phyloP scores from a whole-genome alignment of 2,113 vertebrate genomes.

The Hippocampus guttulatus region DNA sequence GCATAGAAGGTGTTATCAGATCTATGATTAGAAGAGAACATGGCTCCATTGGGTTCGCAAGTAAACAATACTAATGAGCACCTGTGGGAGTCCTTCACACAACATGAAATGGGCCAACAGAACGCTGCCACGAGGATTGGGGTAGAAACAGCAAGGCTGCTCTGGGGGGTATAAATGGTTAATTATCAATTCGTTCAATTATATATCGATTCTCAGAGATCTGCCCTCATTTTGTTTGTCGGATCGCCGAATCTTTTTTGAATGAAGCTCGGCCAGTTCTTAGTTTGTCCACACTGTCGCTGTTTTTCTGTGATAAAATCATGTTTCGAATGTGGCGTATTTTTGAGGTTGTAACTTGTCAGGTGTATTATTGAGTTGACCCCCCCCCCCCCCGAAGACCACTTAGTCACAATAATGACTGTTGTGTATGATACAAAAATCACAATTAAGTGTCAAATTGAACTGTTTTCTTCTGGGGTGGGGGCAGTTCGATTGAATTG shows the following conservation, averaged over 20 bases:
- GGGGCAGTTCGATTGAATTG: constrained; percentile 22
- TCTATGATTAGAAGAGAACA: constrained; percentile 54
- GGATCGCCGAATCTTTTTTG: background rate
- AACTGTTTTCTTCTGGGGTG: constrained; percentile 10
- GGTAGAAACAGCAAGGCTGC: constrained; percentile 13
- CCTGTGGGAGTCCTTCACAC: constrained; percentile 52
- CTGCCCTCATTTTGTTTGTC: background rate
- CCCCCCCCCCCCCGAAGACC: background rate
- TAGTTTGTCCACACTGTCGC: background rate
- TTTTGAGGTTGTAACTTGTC: background rate
- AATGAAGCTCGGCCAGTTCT: background rate
- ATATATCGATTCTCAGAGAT: constrained; percentile 15
- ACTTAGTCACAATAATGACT: background rate
- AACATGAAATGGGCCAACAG: constrained; percentile 54
- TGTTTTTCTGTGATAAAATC: background rate
- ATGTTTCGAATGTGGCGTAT: background rate
- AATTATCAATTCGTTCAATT: constrained; percentile 28
- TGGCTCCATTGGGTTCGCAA: constrained; percentile 37
- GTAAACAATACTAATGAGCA: constrained; percentile 65
- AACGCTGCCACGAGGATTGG: constrained; percentile 13
- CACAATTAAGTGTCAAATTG: constrained; percentile 6
- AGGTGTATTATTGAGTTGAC: constrained; percentile 1
- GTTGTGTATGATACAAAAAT: constrained; percentile 4
- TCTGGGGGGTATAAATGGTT: constrained; percentile 6
- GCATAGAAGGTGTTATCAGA: constrained; percentile 42